Evolutionary conservation across 1,140 invertebrate species (phyloP).

Genomic region (Zaprionus kolodkinae): DNA sequence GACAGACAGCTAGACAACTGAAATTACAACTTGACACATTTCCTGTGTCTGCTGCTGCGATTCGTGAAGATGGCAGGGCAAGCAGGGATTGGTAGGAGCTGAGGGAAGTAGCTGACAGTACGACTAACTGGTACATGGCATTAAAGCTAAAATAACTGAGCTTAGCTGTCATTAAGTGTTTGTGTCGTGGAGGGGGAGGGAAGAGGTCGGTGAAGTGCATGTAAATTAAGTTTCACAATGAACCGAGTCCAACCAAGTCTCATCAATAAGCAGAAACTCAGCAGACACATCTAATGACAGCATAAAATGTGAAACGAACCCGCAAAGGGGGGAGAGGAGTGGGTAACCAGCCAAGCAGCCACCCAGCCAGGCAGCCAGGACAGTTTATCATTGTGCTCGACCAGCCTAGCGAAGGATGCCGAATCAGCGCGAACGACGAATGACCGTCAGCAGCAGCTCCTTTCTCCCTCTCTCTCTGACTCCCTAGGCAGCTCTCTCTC

Average conservation of each 20-base stretch:
- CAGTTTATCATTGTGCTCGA: conserved; percentile 51
- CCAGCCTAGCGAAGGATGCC: conserved; percentile 47
- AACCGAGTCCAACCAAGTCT: conserved; percentile 27
- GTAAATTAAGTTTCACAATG: conserved; percentile 35
- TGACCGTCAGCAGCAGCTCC: conserved; percentile 30
- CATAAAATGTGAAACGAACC: conserved; percentile 46
- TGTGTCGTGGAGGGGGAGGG: neutral
- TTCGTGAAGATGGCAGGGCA: neutral
- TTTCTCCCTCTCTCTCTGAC: neutral
- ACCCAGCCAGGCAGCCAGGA: neutral
- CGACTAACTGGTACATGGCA: conserved; percentile 8
- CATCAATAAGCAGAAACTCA: conserved; percentile 41
- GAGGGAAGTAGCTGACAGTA: conserved; percentile 9
- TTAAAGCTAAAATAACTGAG: conserved; percentile 31
- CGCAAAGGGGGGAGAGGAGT: neutral
- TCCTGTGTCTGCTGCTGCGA: conserved; percentile 1
- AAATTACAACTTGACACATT: conserved; percentile 27
- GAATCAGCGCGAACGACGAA: conserved; percentile 48
- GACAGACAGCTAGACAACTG: conserved; percentile 3
- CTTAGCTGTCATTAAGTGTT: conserved; percentile 23
- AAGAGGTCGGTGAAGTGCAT: conserved; percentile 10
- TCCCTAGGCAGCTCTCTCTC: neutral
- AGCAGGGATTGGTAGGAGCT: no score
- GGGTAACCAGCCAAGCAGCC: neutral
- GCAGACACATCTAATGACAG: conserved; percentile 50